A percentile compares a stretch with the other conserved stretches of the same genome.
Conservation (phyloP, 2,888 invertebrate species). For the Lasius fuliginosus region DNA sequence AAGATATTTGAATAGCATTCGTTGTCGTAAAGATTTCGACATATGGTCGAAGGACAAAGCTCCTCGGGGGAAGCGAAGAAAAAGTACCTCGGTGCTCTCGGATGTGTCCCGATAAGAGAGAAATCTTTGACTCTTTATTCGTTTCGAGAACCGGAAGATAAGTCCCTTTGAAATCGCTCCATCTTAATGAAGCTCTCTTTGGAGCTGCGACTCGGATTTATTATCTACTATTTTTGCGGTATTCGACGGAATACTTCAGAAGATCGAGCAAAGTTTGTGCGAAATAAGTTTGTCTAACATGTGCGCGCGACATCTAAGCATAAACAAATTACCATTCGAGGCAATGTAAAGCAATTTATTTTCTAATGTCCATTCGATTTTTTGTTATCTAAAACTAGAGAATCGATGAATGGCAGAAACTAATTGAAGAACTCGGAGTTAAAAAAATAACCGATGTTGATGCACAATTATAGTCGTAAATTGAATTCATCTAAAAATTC, state of each 20-base stretch:
- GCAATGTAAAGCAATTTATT: background rate
- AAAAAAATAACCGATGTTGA: background rate
- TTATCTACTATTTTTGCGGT: conserved; percentile 6
- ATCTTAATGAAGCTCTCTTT: conserved; percentile 36
- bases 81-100: background rate
- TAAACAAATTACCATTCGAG: conserved; percentile 8
- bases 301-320: background rate
- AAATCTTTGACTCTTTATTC: conserved; percentile 33
- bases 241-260: background rate
- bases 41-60: conserved; percentile 4
- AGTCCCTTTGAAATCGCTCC: conserved; percentile 8
- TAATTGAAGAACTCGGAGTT: background rate
- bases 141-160: conserved; percentile 8
- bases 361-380: background rate
- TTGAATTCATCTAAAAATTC: background rate
- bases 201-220: background rate
- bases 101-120: background rate
- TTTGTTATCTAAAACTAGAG: background rate
- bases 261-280: conserved; percentile 19
- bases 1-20: conserved; percentile 39
- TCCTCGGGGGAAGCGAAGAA: background rate
- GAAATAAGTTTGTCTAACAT: conserved; percentile 13
- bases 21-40: conserved; percentile 34
- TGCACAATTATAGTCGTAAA: background rate
- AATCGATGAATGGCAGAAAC: background rate